Evolutionary conservation across 2,113 vertebrate species (phyloP).

Genomic region (Microcebus griseorufus): DNA sequence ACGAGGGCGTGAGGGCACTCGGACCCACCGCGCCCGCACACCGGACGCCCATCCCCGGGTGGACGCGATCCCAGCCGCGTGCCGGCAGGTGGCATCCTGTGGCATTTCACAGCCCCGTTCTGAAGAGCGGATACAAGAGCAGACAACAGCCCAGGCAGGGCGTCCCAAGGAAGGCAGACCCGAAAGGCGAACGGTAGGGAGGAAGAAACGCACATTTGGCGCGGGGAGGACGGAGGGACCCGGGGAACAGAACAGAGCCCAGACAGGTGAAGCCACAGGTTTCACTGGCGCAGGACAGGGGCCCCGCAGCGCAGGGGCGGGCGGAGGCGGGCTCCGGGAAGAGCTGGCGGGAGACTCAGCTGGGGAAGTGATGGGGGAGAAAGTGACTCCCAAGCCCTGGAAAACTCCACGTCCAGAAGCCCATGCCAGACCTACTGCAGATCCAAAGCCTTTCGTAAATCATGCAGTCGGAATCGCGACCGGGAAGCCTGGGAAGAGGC

Average conservation of each 20-base stretch:
- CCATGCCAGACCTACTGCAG: not conserved
- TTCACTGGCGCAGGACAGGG: rapidly evolving
- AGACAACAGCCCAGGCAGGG: not conserved
- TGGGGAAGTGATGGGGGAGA: rapidly evolving
- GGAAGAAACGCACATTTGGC: rapidly evolving
- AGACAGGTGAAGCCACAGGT: rapidly evolving
- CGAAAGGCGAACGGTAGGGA: not conserved
- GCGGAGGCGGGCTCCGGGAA: rapidly evolving
- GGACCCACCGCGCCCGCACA: too few relatives aligned
- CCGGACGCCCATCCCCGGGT: not conserved
- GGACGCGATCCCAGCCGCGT: not conserved
- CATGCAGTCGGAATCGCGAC: too few relatives aligned
- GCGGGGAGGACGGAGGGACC: rapidly evolving
- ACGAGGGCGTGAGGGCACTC: not conserved
- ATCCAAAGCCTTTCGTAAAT: too few relatives aligned
- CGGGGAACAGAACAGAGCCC: rapidly evolving
- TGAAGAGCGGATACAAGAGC: not conserved
- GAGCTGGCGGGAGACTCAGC: rapidly evolving
- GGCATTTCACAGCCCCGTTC: not conserved
- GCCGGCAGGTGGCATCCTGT: rapidly evolving
- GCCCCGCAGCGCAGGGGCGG: rapidly evolving
- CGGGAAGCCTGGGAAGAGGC: too few relatives aligned
- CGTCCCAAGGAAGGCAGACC: not conserved
- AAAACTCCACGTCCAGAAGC: rapidly evolving
- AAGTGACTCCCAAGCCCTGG: rapidly evolving